Evolutionary conservation across 2,888 invertebrate species (phyloP).

Genomic region (Koerneria pararmatus): DNA sequence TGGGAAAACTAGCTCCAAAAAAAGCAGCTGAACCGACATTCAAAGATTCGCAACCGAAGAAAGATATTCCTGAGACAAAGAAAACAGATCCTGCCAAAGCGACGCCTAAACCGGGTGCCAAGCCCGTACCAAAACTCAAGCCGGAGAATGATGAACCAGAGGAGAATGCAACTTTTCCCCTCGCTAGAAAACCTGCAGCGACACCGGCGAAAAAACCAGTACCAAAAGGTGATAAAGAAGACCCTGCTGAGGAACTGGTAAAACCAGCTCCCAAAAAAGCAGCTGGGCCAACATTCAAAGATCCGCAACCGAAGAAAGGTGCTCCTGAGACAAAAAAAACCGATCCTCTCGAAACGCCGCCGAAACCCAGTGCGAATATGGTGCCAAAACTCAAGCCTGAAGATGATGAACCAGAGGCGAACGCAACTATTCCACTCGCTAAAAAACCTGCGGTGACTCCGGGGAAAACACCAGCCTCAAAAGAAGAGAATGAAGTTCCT

Average conservation of each 20-base stretch:
- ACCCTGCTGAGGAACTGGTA: too few relatives aligned
- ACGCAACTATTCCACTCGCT: background rate
- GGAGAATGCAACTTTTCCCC: background rate
- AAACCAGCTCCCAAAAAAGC: background rate
- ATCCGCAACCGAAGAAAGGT: background rate
- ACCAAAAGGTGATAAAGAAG: too few relatives aligned
- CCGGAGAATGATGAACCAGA: constrained; percentile 14
- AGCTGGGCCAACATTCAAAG: constrained; percentile 5
- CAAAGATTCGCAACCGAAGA: too few relatives aligned
- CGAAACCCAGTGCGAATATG: too few relatives aligned
- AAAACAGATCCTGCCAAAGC: background rate
- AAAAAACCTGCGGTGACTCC: constrained; percentile 4
- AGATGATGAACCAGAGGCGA: constrained; percentile 15
- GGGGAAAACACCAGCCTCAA: background rate
- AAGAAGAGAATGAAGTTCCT: constrained; percentile 3
- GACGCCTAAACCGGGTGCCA: background rate
- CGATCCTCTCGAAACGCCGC: too few relatives aligned
- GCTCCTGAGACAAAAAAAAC: background rate
- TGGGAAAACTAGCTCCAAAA: background rate
- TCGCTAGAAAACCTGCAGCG: background rate
- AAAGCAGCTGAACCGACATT: background rate
- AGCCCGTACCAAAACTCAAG: background rate
- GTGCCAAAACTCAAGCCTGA: constrained; percentile 11
- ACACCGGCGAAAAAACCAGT: constrained; percentile 1
- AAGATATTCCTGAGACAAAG: background rate